Base-by-base conservation (phyloP, 2,888 invertebrate species). In the Selenia dentaria region DNA sequence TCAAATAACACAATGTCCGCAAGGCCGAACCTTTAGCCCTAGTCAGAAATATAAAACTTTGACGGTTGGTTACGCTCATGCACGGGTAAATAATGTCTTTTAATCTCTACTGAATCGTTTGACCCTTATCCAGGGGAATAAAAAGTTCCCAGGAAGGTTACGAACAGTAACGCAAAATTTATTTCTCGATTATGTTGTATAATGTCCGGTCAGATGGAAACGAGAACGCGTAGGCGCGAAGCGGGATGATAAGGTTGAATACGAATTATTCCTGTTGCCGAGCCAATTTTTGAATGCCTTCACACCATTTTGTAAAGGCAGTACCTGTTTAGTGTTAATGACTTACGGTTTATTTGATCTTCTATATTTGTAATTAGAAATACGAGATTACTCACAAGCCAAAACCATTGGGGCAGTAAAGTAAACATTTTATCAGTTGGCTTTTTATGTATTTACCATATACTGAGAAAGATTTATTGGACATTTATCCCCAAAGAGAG, bases 11-110 rank as follows among this genome's bases (percentile, higher is more conserved):
- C 62, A 64, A 22, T 72, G 70, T 70, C 67, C 64, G 65, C 70
- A 70, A 59, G 29, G 70, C 65, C 60, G 63, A 64, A 55, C 69
- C 67, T 70, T 73, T 62, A 72, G 68, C 83, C 85, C 79, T 56
- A 78, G 84, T 83, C 85, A 84, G 66, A 77, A 76, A 79, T 82
- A 83, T 80, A 83, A 83, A 84, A 84, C 70, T 79, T 79, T 79
- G 79, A 80, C 76, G 77, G 68, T 72, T 70, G 68, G 75, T 68
- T 79, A 72, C 77, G 70, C 72, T 70, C 73, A 78, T 71, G 75
- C 67, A 62, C 60, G 79, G 73, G 75, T 79, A 83, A 85, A 83
- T 84, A 84, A 85, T 82, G 83, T 83, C 75, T 85, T 84, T 85
- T 86, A 87, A 86, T 84, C 81, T 83, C 59, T 68, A 72, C 69